Evolutionary conservation across 2,797 vertebrate species (phyloP).

Genomic region (Syndactyla subalaris): DNA sequence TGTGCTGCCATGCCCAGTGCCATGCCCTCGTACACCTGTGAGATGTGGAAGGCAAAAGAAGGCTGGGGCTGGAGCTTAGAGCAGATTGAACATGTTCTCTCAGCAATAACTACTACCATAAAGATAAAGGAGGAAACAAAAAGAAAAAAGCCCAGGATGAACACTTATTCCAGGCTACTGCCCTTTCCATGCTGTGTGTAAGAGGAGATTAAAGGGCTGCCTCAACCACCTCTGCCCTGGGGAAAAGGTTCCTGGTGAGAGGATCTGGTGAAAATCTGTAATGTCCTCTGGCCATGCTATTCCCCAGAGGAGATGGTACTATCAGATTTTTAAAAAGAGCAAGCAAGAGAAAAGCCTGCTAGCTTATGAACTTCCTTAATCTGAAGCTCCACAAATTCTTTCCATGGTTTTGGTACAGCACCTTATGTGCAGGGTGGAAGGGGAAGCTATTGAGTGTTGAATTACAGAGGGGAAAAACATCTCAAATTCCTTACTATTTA

Average conservation of each 20-base stretch:
- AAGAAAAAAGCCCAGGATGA: neutral
- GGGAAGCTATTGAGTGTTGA: slow-evolving; percentile 64
- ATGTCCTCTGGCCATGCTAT: neutral
- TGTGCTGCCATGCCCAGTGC: neutral
- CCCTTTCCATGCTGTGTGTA: rapidly evolving
- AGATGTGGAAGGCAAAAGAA: neutral
- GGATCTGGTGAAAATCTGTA: neutral
- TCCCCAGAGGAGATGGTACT: neutral
- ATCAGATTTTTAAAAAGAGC: neutral
- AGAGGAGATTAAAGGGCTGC: neutral
- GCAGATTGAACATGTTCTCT: neutral
- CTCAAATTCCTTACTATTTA: slow-evolving; percentile 71
- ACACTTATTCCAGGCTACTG: neutral
- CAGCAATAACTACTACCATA: neutral
- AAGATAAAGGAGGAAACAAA: neutral
- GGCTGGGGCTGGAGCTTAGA: neutral
- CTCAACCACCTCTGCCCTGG: neutral
- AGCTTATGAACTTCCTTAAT: slow-evolving; percentile 42
- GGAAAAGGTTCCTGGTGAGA: neutral
- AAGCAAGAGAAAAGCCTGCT: neutral
- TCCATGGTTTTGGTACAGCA: slow-evolving; percentile 47
- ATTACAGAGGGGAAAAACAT: slow-evolving; percentile 67
- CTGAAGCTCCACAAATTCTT: slow-evolving; percentile 45
- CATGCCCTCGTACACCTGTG: rapidly evolving
- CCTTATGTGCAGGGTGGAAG: slow-evolving; percentile 61